Percentiles rank a stretch among this genome's conserved stretches.
Conservation (phyloP, 2,888 invertebrate species). For the Rapana venosa region DNA sequence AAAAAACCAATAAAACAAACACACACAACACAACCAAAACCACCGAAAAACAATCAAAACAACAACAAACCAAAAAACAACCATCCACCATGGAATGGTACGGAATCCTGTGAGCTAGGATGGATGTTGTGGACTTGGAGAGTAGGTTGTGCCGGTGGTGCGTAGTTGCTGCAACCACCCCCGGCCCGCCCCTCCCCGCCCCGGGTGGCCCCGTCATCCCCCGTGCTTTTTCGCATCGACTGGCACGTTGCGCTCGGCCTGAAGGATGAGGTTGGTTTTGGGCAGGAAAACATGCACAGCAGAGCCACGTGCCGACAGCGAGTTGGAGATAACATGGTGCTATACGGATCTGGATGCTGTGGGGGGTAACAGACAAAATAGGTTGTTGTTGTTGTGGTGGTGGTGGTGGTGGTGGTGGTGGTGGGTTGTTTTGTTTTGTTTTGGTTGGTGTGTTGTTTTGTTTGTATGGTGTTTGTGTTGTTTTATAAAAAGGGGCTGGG, state of each 20-base stretch:
- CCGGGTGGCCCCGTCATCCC: constrained; percentile 47
- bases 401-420: neutral
- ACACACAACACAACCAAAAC: too few relatives aligned
- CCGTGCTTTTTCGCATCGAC: constrained; percentile 74
- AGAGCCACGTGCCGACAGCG: constrained; percentile 94
- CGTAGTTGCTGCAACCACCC: constrained; percentile 7
- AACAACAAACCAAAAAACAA: neutral
- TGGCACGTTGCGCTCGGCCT: constrained; percentile 93
- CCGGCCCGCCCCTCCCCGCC: neutral
- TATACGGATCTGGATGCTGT: constrained; percentile 87
- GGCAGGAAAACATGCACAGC: constrained; percentile 95
- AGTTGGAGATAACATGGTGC: constrained; percentile 98
- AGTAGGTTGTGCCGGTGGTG: constrained; percentile 45
- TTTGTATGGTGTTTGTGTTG: neutral
- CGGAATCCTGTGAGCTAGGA: constrained; percentile 73
- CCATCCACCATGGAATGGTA: constrained; percentile 67
- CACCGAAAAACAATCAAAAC: too few relatives aligned
- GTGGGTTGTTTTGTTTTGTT: too few relatives aligned
- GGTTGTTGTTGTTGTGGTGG: neutral
- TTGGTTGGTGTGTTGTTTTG: neutral
- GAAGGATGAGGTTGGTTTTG: constrained; percentile 93
- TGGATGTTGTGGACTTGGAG: constrained; percentile 56
- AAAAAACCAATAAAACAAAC: too few relatives aligned
- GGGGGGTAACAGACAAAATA: neutral
- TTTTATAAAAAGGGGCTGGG: too few relatives aligned